A percentile compares a stretch with the other conserved stretches of the same genome.
Evolutionary conservation across 2,888 invertebrate genomes (phyloP).

Genomic region (Pachydiplax longipennis): DNA sequence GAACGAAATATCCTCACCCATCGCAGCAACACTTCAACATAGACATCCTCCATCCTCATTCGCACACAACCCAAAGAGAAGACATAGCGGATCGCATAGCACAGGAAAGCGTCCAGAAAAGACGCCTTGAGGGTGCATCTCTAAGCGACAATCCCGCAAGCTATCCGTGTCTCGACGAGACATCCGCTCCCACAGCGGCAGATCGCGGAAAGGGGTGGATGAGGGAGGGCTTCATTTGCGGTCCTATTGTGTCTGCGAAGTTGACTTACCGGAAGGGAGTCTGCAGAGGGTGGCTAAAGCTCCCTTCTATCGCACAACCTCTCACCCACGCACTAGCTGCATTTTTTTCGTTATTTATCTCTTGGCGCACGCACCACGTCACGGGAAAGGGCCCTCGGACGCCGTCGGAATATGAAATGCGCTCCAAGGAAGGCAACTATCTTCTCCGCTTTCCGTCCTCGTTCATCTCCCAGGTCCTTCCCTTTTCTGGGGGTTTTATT

Average conservation of each 20-base stretch:
- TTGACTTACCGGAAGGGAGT: background rate
- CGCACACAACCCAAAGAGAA: too few relatives aligned
- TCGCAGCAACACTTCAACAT: too few relatives aligned
- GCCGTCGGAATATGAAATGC: background rate
- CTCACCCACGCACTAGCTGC: background rate
- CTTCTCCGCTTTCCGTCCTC: background rate
- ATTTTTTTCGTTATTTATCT: constrained; percentile 2
- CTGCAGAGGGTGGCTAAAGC: background rate
- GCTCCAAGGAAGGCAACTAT: background rate
- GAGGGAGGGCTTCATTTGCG: background rate
- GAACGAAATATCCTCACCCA: too few relatives aligned
- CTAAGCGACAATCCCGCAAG: background rate
- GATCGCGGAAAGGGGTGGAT: background rate
- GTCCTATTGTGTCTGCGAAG: background rate
- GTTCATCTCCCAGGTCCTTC: background rate
- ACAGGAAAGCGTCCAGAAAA: too few relatives aligned
- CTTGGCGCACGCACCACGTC: background rate
- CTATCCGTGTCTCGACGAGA: background rate
- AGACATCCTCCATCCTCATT: too few relatives aligned
- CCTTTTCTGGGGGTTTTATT: background rate
- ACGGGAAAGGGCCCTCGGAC: background rate
- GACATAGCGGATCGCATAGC: too few relatives aligned
- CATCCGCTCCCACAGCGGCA: background rate
- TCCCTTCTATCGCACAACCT: background rate
- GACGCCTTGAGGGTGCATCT: background rate